Base-by-base conservation (phyloP, 2,888 invertebrate species). In the Heteropelma amictum region DNA sequence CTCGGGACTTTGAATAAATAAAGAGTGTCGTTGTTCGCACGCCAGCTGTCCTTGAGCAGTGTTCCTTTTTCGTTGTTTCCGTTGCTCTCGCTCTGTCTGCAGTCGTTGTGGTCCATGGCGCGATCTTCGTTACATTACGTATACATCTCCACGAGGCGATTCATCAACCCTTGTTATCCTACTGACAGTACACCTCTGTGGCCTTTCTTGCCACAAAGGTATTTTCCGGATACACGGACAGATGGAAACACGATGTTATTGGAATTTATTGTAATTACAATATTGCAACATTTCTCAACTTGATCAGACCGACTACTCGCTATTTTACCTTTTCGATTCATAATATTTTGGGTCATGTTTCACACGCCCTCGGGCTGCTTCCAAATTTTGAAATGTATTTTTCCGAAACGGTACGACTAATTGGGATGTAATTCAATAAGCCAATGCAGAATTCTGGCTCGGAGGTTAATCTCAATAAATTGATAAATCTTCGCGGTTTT, bases 121-220 rank as follows among this genome's bases (percentile, higher is more conserved):
- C 71, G 81, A 77, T 78, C 72, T 76, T 42, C 79, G 72, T 71
- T 75, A 58, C 76, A 74, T 73, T 77, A 64, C 68, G 81, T 80
- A n/a, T n/a, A n/a, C n/a, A n/a, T n/a, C 82, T 80, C 81, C 60
- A 76, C 84, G 85, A 84, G 85, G 80, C 84, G 80, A 88, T 88
- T 83, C 84, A 86, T 88, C 87, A 88, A 84, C 77, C 82, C 82
- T 84, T 80, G 86, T 88, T 87, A 87, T 80, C 81, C 80, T 68
- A 33, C 74, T 82, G 45, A 80, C 81, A 81, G 81, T 74, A 81
- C 82, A 81, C 84, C 84, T 84, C 85, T 83, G 23, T 81, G 84
- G 81, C 79, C 53, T 80, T 74, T 73, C 74, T 72, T 68, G 73
- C 75, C 67, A 68, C 33, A 6, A 8, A 17, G 8, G 17, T 0